phyloP scores from a whole-genome alignment of 2,113 vertebrate species.

The Tringa solitaria region DNA sequence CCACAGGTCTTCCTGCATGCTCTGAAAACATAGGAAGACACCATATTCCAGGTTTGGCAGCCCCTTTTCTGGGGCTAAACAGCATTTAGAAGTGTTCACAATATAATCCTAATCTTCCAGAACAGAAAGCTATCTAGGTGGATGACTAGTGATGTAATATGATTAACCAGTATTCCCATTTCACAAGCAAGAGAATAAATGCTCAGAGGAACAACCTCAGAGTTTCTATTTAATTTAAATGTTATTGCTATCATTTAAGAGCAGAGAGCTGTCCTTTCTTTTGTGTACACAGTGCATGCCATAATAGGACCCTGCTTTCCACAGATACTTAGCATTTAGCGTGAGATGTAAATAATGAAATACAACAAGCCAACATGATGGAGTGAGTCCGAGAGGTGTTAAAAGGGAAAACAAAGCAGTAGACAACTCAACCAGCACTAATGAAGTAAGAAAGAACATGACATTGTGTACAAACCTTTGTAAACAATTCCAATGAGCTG shows the following conservation, averaged over 20 bases:
- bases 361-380: neutral
- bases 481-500: neutral
- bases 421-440: constrained; percentile 16
- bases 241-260: neutral
- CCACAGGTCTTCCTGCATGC: neutral
- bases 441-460: neutral
- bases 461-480: neutral
- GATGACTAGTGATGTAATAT: neutral
- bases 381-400: constrained; percentile 32
- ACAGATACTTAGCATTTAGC: neutral
- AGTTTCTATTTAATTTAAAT: constrained; percentile 22
- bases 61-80: neutral
- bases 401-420: constrained; percentile 40
- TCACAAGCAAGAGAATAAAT: neutral
- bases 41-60: neutral
- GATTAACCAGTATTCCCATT: neutral
- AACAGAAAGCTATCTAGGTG: neutral
- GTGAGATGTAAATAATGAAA: neutral
- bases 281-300: neutral
- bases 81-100: neutral
- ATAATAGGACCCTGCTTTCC: neutral
- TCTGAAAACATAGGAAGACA: neutral
- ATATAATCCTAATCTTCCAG: neutral
- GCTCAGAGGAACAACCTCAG: constrained; percentile 32
- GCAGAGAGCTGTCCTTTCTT: neutral